A percentile compares a stretch with the other conserved stretches of the same genome.
Evolutionary conservation across 2,888 invertebrate species (phyloP).

Genomic region (Diogma glabrata): DNA sequence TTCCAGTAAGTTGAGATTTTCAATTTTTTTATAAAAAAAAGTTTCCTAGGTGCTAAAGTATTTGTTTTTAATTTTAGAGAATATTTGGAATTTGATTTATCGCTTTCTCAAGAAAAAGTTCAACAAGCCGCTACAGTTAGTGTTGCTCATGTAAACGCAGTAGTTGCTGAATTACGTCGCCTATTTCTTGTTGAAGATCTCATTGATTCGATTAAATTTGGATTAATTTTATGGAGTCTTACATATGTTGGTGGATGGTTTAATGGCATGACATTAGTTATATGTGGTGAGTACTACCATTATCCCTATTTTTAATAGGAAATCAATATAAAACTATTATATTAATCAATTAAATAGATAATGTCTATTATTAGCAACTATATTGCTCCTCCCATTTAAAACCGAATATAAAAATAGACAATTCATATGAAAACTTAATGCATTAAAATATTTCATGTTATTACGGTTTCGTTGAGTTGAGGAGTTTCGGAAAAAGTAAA

Average conservation of each 20-base stretch:
- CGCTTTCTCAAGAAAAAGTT: conserved; percentile 82
- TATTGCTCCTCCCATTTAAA: no score
- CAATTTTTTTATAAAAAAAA: not conserved
- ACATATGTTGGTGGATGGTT: conserved; percentile 98
- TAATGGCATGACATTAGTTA: conserved; percentile 97
- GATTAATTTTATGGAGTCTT: conserved; percentile 87
- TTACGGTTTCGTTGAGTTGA: no score
- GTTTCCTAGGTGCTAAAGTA: not conserved
- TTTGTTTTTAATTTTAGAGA: conserved; percentile 41
- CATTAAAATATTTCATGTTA: no score
- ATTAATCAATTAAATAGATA: conserved; percentile 8
- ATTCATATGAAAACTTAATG: no score
- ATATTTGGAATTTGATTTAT: conserved; percentile 76
- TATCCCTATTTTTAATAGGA: not conserved
- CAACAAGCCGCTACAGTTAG: conserved; percentile 77
- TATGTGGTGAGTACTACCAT: conserved; percentile 4
- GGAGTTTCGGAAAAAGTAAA: no score
- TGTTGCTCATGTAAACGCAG: conserved; percentile 78
- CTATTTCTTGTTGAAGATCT: conserved; percentile 95
- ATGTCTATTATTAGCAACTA: conserved; percentile 15
- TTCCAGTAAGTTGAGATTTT: conserved; percentile 70
- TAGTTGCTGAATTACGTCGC: conserved; percentile 71
- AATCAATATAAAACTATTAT: conserved; percentile 10
- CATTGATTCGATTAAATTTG: conserved; percentile 92
- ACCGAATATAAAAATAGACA: no score